Conservation (phyloP, 1,140 invertebrate genomes). For the Drosophila sucinea region DNA sequence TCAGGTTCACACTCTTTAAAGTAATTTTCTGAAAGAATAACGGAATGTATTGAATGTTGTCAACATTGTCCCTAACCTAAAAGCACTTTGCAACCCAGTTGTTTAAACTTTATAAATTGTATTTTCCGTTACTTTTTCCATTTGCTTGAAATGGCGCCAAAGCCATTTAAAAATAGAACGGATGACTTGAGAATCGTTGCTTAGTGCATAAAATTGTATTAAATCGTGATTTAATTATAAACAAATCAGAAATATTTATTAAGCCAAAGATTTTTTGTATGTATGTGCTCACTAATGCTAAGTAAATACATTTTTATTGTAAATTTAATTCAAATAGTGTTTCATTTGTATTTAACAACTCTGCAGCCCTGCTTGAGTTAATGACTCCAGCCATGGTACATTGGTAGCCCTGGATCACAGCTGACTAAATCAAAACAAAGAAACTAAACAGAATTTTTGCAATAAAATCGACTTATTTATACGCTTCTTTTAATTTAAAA, state of each 20-base stretch:
- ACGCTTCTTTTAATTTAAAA: not conserved
- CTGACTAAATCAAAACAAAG: slow-evolving; percentile 44
- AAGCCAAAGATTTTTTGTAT: slow-evolving; percentile 65
- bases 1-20: slow-evolving; percentile 55
- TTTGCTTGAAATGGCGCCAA: not conserved
- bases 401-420: slow-evolving; percentile 28
- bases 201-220: slow-evolving; percentile 50
- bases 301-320: slow-evolving; percentile 18
- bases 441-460: slow-evolving; percentile 19
- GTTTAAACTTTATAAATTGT: not conserved
- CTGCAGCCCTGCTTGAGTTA: not conserved
- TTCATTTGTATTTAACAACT: not conserved
- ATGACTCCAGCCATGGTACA: not conserved
- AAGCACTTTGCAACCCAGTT: not conserved
- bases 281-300: not conserved
- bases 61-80: slow-evolving; percentile 14
- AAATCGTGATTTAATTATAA: slow-evolving; percentile 65
- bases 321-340: slow-evolving; percentile 5
- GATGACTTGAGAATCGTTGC: not conserved
- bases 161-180: not conserved
- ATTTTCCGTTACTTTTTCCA: not conserved
- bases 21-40: slow-evolving; percentile 2
- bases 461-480: not conserved
- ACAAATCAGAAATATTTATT: slow-evolving; percentile 41
- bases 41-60: slow-evolving; percentile 20